phyloP scores from a whole-genome alignment of 2,113 vertebrate species.

The Oncorhynchus mykiss region DNA sequence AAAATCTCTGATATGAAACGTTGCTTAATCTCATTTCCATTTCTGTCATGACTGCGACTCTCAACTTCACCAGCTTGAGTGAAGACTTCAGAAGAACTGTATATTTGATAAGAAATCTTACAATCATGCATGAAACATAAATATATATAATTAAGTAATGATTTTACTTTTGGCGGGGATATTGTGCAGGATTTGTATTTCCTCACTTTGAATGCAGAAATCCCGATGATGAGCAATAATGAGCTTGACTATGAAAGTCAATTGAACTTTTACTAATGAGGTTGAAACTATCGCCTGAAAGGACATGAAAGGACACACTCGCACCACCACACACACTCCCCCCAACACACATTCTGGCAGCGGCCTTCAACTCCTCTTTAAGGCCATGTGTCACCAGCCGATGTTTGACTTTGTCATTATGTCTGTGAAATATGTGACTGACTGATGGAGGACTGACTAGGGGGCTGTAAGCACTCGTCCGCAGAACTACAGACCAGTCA shows the following conservation, averaged over 20 bases:
- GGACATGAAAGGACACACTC: background rate
- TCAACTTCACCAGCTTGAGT: background rate
- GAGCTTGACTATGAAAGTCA: background rate
- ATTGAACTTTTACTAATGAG: background rate
- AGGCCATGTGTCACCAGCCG: slow-evolving; percentile 26
- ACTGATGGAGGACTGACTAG: slow-evolving; percentile 30
- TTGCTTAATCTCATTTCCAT: background rate
- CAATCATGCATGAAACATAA: background rate
- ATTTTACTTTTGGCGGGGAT: too few species aligned
- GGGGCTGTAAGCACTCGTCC: slow-evolving; percentile 19
- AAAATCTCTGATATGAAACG: background rate
- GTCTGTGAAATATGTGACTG: slow-evolving; percentile 43
- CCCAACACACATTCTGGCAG: background rate
- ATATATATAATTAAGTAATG: too few species aligned
- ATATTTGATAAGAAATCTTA: background rate
- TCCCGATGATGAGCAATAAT: background rate
- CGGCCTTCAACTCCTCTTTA: slow-evolving; percentile 16
- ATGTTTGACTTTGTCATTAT: slow-evolving; percentile 51
- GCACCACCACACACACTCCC: background rate
- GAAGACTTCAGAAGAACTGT: background rate
- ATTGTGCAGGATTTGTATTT: background rate
- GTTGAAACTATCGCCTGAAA: background rate
- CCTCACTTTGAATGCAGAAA: background rate
- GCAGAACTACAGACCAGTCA: slow-evolving; percentile 8
- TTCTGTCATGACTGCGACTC: background rate